Conservation (phyloP, 1,140 invertebrate genomes). For the Drosophila eugracilis region DNA sequence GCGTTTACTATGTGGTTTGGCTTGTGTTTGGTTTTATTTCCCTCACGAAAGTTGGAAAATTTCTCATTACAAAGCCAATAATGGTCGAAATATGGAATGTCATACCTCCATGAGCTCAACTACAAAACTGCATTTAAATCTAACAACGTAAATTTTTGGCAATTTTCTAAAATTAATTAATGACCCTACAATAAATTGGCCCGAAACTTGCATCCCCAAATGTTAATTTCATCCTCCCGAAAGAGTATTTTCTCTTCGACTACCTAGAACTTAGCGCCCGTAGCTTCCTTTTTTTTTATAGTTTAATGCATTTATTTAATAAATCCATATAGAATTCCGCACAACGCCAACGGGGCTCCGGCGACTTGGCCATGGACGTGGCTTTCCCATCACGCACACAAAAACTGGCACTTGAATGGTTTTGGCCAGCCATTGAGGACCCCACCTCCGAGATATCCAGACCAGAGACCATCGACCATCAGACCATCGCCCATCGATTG, state of each 20-base stretch:
- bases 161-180: background rate
- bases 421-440: constrained; percentile 33
- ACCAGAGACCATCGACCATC: constrained; percentile 1
- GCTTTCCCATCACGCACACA: constrained; percentile 60
- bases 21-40: background rate
- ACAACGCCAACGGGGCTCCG: constrained; percentile 50
- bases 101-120: too few relatives aligned
- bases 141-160: too few relatives aligned
- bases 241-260: constrained; percentile 20
- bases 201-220: too few relatives aligned
- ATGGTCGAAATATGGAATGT: too few relatives aligned
- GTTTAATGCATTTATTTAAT: constrained; percentile 83
- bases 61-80: too few relatives aligned
- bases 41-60: too few relatives aligned
- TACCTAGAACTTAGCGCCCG: background rate
- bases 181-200: too few relatives aligned
- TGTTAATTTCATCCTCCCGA: background rate
- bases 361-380: background rate
- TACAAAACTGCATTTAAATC: too few relatives aligned
- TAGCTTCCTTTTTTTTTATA: constrained; percentile 44
- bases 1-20: background rate
- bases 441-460: constrained; percentile 1
- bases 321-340: constrained; percentile 71
- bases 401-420: constrained; percentile 75
- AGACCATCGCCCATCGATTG: constrained; percentile 44